Conservation (phyloP, 2,888 invertebrate genomes). For the Xiphydria camelus region DNA sequence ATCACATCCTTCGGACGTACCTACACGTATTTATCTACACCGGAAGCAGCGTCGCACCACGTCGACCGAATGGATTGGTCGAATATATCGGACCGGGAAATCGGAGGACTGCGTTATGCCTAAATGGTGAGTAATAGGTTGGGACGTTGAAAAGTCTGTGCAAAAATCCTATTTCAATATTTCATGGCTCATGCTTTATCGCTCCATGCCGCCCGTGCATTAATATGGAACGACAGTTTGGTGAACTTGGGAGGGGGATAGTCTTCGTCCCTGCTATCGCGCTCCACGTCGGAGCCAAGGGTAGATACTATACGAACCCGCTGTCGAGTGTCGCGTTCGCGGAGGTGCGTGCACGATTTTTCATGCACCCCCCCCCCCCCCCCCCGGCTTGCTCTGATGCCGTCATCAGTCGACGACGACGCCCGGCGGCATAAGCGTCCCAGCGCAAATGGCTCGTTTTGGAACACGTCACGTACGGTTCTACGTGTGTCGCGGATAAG, state of each 20-base stretch:
- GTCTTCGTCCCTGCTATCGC: too few relatives aligned
- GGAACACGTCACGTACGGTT: constrained; percentile 35
- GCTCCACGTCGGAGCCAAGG: too few relatives aligned
- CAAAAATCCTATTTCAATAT: constrained; percentile 41
- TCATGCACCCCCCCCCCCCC: too few relatives aligned
- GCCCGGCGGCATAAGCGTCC: background rate
- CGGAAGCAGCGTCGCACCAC: too few relatives aligned
- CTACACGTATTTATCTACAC: too few relatives aligned
- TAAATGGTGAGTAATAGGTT: too few relatives aligned
- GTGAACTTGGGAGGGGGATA: constrained; percentile 1
- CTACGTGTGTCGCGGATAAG: constrained; percentile 41
- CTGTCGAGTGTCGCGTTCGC: background rate
- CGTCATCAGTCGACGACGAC: constrained; percentile 17
- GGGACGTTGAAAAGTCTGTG: too few relatives aligned
- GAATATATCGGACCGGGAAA: too few relatives aligned
- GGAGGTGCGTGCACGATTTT: constrained; percentile 33
- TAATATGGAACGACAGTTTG: constrained; percentile 16
- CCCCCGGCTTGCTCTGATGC: constrained; percentile 39
- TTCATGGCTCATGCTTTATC: constrained; percentile 39
- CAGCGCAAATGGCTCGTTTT: constrained; percentile 17
- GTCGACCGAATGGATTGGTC: too few relatives aligned
- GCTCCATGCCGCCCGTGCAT: constrained; percentile 21
- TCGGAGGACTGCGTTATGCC: too few relatives aligned
- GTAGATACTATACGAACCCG: too few relatives aligned
- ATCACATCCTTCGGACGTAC: too few relatives aligned